These are phyloP conservation scores for Lepidothrix coronata DNA, from an alignment of 2,113 vertebrate genomes.

Conservation along the genomic window DNA sequence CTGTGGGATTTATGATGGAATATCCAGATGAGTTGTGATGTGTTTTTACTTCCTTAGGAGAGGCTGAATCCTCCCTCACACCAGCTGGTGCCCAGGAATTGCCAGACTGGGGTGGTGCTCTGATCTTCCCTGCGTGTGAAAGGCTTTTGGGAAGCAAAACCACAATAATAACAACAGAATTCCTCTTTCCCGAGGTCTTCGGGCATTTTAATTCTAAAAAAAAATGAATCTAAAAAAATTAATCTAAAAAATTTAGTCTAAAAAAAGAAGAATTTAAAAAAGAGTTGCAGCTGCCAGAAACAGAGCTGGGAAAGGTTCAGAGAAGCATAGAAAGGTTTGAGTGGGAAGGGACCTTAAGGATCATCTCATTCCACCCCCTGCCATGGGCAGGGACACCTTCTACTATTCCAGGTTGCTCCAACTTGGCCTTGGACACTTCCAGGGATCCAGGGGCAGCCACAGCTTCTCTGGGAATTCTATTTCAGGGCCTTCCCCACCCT, in stretches of 20 bases:
- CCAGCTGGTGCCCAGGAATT: not conserved
- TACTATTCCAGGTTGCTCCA: not conserved
- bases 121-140: not conserved
- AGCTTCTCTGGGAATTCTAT: not conserved
- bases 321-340: not conserved
- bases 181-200: not conserved
- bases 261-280: not conserved
- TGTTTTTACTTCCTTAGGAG: not conserved
- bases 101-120: not conserved
- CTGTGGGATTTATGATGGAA: rapidly evolving
- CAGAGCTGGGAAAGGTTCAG: not conserved
- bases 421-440: not conserved
- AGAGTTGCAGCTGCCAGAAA: not conserved
- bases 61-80: not conserved
- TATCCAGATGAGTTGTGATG: rapidly evolving
- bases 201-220: not conserved
- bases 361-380: not conserved
- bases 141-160: not conserved
- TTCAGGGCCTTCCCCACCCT: not conserved
- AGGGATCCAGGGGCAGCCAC: not conserved
- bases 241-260: not conserved
- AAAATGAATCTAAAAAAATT: no score
- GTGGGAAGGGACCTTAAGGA: not conserved
- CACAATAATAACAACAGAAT: not conserved
- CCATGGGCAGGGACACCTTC: not conserved